Percentiles rank a stretch among this genome's conserved stretches.
Conservation (phyloP, 2,797 vertebrate genomes). For the Peromyscus aztecus region DNA sequence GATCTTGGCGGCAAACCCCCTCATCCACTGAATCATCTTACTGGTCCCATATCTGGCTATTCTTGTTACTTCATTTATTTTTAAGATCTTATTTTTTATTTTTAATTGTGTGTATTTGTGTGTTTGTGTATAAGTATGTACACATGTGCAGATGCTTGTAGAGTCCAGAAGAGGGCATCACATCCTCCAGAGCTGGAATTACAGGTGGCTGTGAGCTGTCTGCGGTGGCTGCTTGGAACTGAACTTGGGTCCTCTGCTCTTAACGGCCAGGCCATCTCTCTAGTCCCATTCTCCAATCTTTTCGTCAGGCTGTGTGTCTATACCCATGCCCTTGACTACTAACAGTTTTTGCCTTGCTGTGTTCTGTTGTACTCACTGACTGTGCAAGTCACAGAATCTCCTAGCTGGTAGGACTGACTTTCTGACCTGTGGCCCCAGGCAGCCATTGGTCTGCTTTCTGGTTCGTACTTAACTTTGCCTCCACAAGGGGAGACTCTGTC, state of each 20-base stretch:
- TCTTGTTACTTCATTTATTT: neutral
- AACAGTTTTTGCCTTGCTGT: neutral
- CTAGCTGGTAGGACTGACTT: neutral
- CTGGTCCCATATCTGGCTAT: neutral
- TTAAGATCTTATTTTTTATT: neutral
- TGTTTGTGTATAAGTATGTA: neutral
- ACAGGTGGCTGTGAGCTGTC: neutral
- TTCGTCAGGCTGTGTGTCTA: neutral
- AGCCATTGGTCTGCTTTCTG: neutral
- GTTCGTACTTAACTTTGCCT: conserved; percentile 2
- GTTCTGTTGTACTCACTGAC: neutral
- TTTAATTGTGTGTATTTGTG: neutral
- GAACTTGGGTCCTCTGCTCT: neutral
- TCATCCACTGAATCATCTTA: neutral
- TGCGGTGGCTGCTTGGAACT: neutral
- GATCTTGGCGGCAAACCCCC: neutral
- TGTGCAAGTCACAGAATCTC: neutral
- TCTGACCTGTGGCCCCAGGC: neutral
- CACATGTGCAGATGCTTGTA: neutral
- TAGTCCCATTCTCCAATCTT: neutral
- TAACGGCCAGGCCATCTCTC: neutral
- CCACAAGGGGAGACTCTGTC: neutral
- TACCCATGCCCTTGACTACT: neutral
- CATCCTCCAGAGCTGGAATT: neutral
- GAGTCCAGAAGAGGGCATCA: neutral